Conservation (phyloP, 1,140 invertebrate species). For the Himalopsyche phryganea region DNA sequence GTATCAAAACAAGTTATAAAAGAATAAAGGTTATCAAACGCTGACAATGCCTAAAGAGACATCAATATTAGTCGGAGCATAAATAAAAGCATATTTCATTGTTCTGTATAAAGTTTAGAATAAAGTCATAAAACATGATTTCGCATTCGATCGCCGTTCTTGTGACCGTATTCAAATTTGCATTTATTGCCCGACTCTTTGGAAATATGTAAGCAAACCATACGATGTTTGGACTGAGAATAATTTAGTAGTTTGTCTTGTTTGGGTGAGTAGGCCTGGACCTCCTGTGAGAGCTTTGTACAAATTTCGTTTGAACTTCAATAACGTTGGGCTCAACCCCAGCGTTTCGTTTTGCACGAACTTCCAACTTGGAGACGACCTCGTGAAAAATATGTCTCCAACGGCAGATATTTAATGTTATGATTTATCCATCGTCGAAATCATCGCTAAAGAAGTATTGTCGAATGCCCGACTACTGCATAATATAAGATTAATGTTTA, state of each 20-base stretch:
- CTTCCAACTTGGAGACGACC: not conserved
- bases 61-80: constrained; percentile 32
- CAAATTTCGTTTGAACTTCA: not conserved
- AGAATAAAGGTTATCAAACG: too few species aligned
- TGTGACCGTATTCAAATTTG: constrained; percentile 14
- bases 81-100: constrained; percentile 23
- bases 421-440: too few species aligned
- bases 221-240: constrained; percentile 10
- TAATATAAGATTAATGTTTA: too few species aligned
- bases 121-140: constrained; percentile 32
- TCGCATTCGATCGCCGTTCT: not conserved
- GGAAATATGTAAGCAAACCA: not conserved
- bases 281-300: constrained; percentile 20
- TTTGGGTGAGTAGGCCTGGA: constrained; percentile 13
- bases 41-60: constrained; percentile 25
- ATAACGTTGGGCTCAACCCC: not conserved
- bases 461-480: too few species aligned
- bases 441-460: too few species aligned
- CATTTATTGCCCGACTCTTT: not conserved
- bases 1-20: too few species aligned
- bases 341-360: not conserved
- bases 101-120: constrained; percentile 22
- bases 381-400: too few species aligned
- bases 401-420: too few species aligned
- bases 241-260: constrained; percentile 33